Base-by-base conservation (phyloP, 2,888 invertebrate species). In the Mythimna loreyi region DNA sequence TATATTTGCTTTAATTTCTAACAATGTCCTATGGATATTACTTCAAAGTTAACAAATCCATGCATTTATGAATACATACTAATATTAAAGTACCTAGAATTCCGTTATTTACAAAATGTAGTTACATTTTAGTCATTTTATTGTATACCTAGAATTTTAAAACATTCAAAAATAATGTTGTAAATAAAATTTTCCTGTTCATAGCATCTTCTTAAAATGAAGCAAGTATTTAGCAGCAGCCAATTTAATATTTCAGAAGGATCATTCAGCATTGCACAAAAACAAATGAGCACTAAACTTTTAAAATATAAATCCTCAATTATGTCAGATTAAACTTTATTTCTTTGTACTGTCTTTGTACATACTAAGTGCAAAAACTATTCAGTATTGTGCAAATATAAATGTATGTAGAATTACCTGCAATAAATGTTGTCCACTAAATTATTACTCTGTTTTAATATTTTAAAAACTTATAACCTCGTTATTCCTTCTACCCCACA, bases 391-490 rank as follows among this genome's bases (percentile, higher is more conserved):
- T 63, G 57, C 63, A 81, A 66, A 43, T 64, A 65, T 21, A 73
- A 47, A 62, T 68, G 43, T 73, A 58, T 83, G 65, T 82, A 78
- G 73, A 74, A 72, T 78, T 79, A 81, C 75, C 71, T 70, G 72
- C 80, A 87, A 81, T 86, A 86, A 87, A 86, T 81, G 78, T 80
- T 86, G 86, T 85, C 76, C 78, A 78, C 60, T 64, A 59, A 36
- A 49, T 45, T 43, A 43, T 43, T 13, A 56, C 30, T 63, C 33
- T 47, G 16, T 40, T 40, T 40, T 40, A 40, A 0, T 40, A 13
- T 40, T 40, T 6, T 1, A 40, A 40, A 40, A 11, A 40, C 40
- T 5, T 4, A 16, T 13, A 40, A 40, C 40, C 40, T 40, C 1
- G 4, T 13, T 36, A 36, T 13, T 36, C 13, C 36, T 40, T 16